These are phyloP conservation scores for Virgularia gustaviana DNA, from an alignment of 92 coral and sea anemone genomes.

Conservation along the genomic window DNA sequence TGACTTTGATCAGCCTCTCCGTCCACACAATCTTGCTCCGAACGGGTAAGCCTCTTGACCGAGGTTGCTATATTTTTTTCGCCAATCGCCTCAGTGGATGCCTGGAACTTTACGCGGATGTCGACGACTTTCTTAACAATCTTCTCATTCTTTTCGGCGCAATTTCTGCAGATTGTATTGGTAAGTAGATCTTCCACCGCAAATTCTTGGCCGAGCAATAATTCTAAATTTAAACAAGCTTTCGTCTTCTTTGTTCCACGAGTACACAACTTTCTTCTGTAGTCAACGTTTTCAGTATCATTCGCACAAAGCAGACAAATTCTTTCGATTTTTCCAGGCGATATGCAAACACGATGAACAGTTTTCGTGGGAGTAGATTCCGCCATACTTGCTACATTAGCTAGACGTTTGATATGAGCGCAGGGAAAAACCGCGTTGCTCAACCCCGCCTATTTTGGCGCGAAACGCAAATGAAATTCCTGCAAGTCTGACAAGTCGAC, in stretches of 20 bases:
- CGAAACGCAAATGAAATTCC: too few relatives aligned
- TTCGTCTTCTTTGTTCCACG: constrained; percentile 26
- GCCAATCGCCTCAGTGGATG: constrained; percentile 18
- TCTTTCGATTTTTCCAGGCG: constrained; percentile 9
- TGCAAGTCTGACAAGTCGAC: too few relatives aligned
- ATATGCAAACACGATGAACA: constrained; percentile 25
- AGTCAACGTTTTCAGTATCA: constrained; percentile 16
- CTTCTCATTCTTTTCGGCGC: constrained; percentile 35
- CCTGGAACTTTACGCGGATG: constrained; percentile 24
- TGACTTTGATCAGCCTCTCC: not conserved
- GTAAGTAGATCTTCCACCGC: constrained; percentile 15
- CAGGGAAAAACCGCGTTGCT: too few relatives aligned
- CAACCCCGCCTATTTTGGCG: too few relatives aligned
- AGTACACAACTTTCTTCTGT: constrained; percentile 8
- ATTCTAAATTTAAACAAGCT: constrained; percentile 33
- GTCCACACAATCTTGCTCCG: constrained; percentile 2
- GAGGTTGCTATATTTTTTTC: constrained; percentile 13
- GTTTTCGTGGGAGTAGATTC: constrained; percentile 37
- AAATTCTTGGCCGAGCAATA: constrained; percentile 34
- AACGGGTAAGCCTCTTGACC: constrained; percentile 14
- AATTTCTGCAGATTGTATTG: constrained; percentile 22
- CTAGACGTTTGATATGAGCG: too few relatives aligned
- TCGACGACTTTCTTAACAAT: constrained; percentile 25
- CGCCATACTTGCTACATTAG: too few relatives aligned
- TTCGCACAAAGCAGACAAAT: constrained; percentile 23